A percentile compares a stretch with the other conserved stretches of the same genome.
phyloP scores from a whole-genome alignment of 2,888 invertebrate genomes.

The Meteorus colon region DNA sequence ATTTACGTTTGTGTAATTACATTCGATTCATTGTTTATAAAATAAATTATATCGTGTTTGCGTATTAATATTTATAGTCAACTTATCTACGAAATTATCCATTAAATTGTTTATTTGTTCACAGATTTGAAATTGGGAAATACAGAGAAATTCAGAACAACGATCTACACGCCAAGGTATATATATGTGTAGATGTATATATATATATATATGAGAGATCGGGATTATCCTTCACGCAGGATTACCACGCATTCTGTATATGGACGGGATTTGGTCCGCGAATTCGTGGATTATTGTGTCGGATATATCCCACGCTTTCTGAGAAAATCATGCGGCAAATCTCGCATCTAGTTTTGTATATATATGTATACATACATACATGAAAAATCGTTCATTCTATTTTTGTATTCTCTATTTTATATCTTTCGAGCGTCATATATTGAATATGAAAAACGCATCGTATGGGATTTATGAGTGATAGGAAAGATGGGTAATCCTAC shows the following conservation, averaged over 20 bases:
- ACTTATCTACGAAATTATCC: not conserved
- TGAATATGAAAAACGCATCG: slow-evolving; percentile 3
- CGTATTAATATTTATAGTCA: not conserved
- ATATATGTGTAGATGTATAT: slow-evolving; percentile 18
- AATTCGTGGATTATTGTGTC: slow-evolving; percentile 28
- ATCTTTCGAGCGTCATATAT: not conserved
- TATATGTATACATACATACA: slow-evolving; percentile 9
- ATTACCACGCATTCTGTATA: slow-evolving; percentile 50
- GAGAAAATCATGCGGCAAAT: slow-evolving; percentile 20
- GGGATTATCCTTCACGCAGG: slow-evolving; percentile 59
- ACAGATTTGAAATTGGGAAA: not conserved
- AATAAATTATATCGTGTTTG: not conserved
- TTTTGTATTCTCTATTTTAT: not conserved
- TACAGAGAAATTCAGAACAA: not conserved
- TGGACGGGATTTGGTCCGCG: slow-evolving; percentile 26
- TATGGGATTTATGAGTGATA: not conserved
- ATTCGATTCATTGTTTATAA: not conserved
- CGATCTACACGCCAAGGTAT: slow-evolving; percentile 14
- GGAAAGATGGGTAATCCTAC: slow-evolving; percentile 17
- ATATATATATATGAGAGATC: slow-evolving; percentile 48
- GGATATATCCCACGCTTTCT: slow-evolving; percentile 25
- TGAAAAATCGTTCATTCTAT: slow-evolving; percentile 25
- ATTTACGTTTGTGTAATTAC: not conserved
- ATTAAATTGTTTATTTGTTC: slow-evolving; percentile 7
- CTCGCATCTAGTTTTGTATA: slow-evolving; percentile 10